phyloP scores from a whole-genome alignment of 1,140 invertebrate species.

The Elysia chlorotica region DNA sequence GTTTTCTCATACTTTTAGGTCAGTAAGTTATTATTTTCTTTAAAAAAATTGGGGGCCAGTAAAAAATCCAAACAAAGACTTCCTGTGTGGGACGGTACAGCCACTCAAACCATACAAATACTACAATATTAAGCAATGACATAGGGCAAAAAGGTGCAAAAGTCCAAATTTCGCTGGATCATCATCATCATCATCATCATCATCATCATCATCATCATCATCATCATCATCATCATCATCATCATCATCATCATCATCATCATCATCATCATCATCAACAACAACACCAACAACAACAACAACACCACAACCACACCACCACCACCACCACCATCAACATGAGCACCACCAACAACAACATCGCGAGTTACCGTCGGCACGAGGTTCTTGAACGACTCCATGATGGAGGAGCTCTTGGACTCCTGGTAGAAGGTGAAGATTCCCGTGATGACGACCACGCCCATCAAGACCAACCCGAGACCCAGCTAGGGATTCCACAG shows the following conservation, averaged over 20 bases:
- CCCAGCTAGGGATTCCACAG: conserved; percentile 10
- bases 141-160: not conserved
- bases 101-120: too few species aligned
- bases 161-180: not conserved
- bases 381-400: conserved; percentile 17
- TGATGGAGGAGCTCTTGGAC: conserved; percentile 15
- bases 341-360: not conserved
- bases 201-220: conserved; percentile 14
- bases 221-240: conserved; percentile 5
- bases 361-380: not conserved
- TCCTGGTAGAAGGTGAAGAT: conserved; percentile 22
- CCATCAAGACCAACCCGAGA: conserved; percentile 13
- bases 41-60: not conserved
- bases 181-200: conserved; percentile 11
- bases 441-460: conserved; percentile 11
- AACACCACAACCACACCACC: too few species aligned
- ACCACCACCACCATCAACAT: too few species aligned
- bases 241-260: conserved; percentile 8
- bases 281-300: too few species aligned
- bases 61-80: not conserved
- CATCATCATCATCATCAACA: conserved; percentile 18
- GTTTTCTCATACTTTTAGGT: not conserved
- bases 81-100: too few species aligned
- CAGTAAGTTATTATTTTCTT: not conserved
- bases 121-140: not conserved